Base-by-base conservation (phyloP, 2,113 vertebrate genomes). In the Setophaga coronata region DNA sequence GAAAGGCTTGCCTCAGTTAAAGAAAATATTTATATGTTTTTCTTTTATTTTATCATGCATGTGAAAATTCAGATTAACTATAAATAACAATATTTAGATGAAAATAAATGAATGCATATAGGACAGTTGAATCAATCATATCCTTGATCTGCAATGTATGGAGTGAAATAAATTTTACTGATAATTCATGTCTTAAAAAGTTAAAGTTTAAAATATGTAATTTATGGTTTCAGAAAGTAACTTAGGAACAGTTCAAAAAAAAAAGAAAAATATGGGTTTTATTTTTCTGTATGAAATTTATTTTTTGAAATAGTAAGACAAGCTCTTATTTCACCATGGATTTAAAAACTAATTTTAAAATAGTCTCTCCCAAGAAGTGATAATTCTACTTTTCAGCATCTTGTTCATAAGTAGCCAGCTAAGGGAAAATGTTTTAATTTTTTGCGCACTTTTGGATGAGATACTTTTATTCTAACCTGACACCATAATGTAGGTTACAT, bases 321-420 rank as follows among this genome's bases (percentile, higher is more conserved):
- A 76, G 16, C 5, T 82, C 90, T 81, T 51, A 61, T 85, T 95
- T 91, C 47, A 83, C 17, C 34, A 31, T n/a, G 16, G 29, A 71
- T 71, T 89, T 89, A 81, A 47, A 95, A 77, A 64, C 10, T 74
- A 43, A 38, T 81, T 89, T 73, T 23, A 81, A 90, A 83, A 62
- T n/a, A 71, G 0, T 38, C 38, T 82, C 29, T 78, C 8, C 28
- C 36, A 74, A 33, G 43, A 92, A 87, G n/a, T 51, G 64, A 71
- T 95, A 92, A 93, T 95, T 93, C 51, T 66, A 2, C 47, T 92
- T 95, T 89, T 96, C 91, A 97, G 6, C 80, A 48, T 89, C 51
- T 76, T 72, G 18, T 47, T 60, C 47, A 19, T 60, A 66, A 66
- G 24, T 79, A 80, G 54, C 62, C 50, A 64, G 40, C 28, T 87